Evolutionary conservation across 64 coral and sea anemone species (phyloP).

Genomic region (Montipora efflorescens): DNA sequence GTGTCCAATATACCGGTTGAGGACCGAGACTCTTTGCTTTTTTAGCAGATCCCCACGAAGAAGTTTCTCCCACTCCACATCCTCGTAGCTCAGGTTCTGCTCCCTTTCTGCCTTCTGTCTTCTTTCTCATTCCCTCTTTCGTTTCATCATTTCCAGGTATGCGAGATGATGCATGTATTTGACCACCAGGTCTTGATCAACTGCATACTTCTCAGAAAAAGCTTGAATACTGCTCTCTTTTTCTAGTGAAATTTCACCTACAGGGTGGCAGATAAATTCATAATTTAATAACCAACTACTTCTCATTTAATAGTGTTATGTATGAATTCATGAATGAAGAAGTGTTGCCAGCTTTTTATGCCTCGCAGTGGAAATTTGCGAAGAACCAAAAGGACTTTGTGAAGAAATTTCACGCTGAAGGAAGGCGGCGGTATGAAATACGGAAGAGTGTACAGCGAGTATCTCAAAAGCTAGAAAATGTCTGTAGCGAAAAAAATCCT

Average conservation of each 20-base stretch:
- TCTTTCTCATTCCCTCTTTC: neutral
- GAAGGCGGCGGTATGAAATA: conserved; percentile 8
- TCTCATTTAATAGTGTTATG: neutral
- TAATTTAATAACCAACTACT: neutral
- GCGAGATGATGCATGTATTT: conserved; percentile 9
- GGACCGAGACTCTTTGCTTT: neutral
- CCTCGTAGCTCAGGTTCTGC: neutral
- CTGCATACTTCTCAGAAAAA: conserved; percentile 12
- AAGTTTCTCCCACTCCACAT: neutral
- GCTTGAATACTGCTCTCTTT: neutral
- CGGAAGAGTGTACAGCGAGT: neutral
- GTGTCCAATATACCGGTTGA: neutral
- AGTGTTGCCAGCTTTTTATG: conserved; percentile 6
- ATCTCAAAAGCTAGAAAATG: neutral
- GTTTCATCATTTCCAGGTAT: neutral
- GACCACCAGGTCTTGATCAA: neutral
- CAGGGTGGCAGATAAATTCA: neutral
- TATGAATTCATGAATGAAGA: neutral
- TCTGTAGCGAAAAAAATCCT: conserved; percentile 3
- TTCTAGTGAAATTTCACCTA: neutral
- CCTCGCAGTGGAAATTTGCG: neutral
- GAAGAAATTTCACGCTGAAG: neutral
- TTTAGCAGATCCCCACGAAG: neutral
- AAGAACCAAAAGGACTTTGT: conserved; percentile 5
- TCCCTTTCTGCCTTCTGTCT: neutral